These are phyloP conservation scores for Argyrosomus regius DNA, from an alignment of 2,797 vertebrate species.

Conservation along the genomic window DNA sequence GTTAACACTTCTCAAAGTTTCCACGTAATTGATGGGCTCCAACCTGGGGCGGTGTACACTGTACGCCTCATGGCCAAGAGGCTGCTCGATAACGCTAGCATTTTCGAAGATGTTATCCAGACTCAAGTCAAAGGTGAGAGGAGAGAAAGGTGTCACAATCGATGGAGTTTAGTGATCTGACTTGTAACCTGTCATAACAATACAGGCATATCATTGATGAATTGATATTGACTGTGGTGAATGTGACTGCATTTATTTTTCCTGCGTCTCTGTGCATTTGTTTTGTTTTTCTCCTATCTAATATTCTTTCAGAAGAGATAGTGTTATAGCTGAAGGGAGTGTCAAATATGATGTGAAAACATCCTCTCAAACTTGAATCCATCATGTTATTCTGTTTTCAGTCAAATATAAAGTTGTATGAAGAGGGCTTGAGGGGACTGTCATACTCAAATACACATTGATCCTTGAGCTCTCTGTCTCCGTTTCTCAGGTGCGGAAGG, in stretches of 20 bases:
- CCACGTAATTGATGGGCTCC: slow-evolving; percentile 90
- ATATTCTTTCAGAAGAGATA: slow-evolving; percentile 43
- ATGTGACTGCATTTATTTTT: background rate
- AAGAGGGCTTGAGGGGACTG: slow-evolving; percentile 27
- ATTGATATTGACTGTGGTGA: slow-evolving; percentile 16
- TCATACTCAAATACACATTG: slow-evolving; percentile 7
- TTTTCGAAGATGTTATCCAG: slow-evolving; percentile 96
- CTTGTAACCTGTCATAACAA: slow-evolving; percentile 2
- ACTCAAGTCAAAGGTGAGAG: slow-evolving; percentile 94
- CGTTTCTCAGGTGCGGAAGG: slow-evolving; percentile 80
- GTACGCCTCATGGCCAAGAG: slow-evolving; percentile 92
- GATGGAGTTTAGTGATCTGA: slow-evolving; percentile 43
- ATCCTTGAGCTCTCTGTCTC: slow-evolving; percentile 35
- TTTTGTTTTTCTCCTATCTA: slow-evolving; percentile 23
- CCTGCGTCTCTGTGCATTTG: slow-evolving; percentile 19
- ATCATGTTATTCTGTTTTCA: slow-evolving; percentile 47
- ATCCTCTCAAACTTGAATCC: slow-evolving; percentile 46
- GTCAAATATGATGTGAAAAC: slow-evolving; percentile 37
- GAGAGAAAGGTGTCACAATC: slow-evolving; percentile 22
- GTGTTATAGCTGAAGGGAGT: slow-evolving; percentile 45
- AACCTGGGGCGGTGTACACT: slow-evolving; percentile 90
- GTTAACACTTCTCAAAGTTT: slow-evolving; percentile 91
- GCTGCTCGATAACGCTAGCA: slow-evolving; percentile 92
- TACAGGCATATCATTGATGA: background rate
- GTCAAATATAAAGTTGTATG: slow-evolving; percentile 45